Conservation (phyloP, 2,888 invertebrate genomes). For the Drosophila subquinaria region DNA sequence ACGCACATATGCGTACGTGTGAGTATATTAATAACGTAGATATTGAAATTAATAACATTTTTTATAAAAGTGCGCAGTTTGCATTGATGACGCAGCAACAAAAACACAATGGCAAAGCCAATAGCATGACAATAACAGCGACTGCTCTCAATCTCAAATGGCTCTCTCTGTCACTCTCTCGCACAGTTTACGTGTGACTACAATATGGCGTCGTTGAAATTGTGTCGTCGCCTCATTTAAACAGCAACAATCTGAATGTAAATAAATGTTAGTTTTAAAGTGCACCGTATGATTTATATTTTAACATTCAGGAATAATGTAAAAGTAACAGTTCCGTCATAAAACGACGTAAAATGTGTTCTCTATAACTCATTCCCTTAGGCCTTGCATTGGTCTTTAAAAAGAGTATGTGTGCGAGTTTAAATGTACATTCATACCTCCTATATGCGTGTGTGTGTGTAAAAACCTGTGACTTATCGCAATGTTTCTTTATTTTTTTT, state of each 20-base stretch:
- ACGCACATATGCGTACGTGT: not conserved
- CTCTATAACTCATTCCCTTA: conserved; percentile 19
- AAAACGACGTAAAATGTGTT: not conserved
- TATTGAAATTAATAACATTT: conserved; percentile 43
- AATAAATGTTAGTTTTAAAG: conserved; percentile 28
- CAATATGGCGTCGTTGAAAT: conserved; percentile 77
- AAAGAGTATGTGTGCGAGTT: not conserved
- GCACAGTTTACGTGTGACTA: conserved; percentile 48
- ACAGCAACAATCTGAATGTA: conserved; percentile 45
- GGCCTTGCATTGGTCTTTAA: conserved; percentile 68
- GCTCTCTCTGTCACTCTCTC: conserved; percentile 53
- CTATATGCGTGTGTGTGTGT: not conserved
- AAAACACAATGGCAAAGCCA: conserved; percentile 67
- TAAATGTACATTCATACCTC: not conserved
- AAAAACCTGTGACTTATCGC: conserved; percentile 4
- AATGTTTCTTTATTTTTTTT: not conserved
- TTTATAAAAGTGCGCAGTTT: conserved; percentile 71
- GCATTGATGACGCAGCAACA: conserved; percentile 80
- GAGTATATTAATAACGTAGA: conserved; percentile 19
- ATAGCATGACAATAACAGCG: conserved; percentile 60
- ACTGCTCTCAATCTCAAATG: conserved; percentile 46
- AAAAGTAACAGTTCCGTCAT: conserved; percentile 16
- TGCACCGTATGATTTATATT: conserved; percentile 3
- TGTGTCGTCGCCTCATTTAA: conserved; percentile 72
- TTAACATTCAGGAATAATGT: conserved; percentile 17